Conservation (phyloP, 1,140 invertebrate genomes). For the Aphis craccivora region DNA sequence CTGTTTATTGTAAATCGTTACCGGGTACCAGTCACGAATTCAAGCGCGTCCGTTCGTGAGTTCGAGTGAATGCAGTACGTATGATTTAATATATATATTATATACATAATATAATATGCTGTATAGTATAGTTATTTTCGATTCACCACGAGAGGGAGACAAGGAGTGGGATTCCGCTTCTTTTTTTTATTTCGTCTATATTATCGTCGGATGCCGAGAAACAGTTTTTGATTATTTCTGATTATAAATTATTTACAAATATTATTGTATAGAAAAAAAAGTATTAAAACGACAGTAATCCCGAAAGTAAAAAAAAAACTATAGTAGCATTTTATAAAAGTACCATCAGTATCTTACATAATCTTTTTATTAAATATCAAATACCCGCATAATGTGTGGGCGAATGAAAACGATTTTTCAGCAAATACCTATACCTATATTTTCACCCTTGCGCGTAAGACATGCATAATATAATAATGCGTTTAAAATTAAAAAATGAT, state of each 20-base stretch:
- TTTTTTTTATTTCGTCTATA: not conserved
- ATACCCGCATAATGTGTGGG: not conserved
- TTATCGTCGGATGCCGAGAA: not conserved
- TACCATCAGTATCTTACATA: not conserved
- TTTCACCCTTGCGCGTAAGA: not conserved
- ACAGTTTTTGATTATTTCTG: not conserved
- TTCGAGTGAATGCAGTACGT: not conserved
- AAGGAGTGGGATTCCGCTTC: not conserved
- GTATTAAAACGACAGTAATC: not conserved
- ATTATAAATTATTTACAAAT: not conserved
- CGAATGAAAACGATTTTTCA: not conserved
- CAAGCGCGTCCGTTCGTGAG: not conserved
- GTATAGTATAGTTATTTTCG: not conserved
- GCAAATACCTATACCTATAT: not conserved
- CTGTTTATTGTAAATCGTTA: not conserved
- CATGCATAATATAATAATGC: not conserved
- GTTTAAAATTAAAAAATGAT: not conserved
- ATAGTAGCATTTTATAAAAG: not conserved
- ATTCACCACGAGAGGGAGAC: not conserved
- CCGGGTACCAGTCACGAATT: slow-evolving; percentile 56
- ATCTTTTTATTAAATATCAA: not conserved
- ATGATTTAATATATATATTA: not conserved
- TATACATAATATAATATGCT: not conserved
- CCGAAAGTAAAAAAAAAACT: not conserved
- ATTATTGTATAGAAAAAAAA: not conserved